A percentile compares a stretch with the other conserved stretches of the same genome.
These are phyloP conservation scores for Bovichtus diacanthus DNA, from an alignment of 2,797 vertebrate genomes.

Conservation along the genomic window DNA sequence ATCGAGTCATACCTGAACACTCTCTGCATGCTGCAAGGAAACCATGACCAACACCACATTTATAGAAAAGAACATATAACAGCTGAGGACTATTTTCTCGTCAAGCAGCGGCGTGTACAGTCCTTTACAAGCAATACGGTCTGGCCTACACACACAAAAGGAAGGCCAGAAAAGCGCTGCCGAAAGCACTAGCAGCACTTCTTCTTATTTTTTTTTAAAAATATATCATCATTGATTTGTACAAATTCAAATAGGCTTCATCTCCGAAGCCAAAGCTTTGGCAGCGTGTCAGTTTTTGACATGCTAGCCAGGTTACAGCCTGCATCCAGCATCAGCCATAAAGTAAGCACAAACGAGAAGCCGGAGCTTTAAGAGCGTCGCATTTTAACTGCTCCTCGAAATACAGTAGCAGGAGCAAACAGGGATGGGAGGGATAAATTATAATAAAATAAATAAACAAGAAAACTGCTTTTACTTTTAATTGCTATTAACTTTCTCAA, in stretches of 20 bases:
- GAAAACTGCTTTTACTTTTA: too few species aligned
- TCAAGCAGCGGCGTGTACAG: not conserved
- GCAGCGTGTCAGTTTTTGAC: not conserved
- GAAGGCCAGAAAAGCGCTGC: not conserved
- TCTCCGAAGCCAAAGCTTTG: not conserved
- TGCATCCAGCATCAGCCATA: not conserved
- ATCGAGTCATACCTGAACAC: conserved; percentile 37
- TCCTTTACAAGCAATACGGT: not conserved
- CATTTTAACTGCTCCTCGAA: not conserved
- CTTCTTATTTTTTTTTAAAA: not conserved
- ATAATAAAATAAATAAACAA: too few species aligned
- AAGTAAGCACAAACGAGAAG: not conserved
- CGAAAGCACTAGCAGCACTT: not conserved
- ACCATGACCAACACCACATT: conserved; percentile 9
- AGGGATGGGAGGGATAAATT: too few species aligned
- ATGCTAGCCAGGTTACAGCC: not conserved
- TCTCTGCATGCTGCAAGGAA: conserved; percentile 2
- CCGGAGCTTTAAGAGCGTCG: not conserved
- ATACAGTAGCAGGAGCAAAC: not conserved
- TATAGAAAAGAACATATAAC: not conserved
- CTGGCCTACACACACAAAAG: not conserved
- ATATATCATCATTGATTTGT: not conserved
- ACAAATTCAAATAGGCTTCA: not conserved
- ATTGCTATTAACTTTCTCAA: not conserved
- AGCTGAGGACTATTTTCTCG: not conserved